These are phyloP conservation scores for Melanerpes formicivorus DNA, from an alignment of 2,113 vertebrate species.

Conservation along the genomic window DNA sequence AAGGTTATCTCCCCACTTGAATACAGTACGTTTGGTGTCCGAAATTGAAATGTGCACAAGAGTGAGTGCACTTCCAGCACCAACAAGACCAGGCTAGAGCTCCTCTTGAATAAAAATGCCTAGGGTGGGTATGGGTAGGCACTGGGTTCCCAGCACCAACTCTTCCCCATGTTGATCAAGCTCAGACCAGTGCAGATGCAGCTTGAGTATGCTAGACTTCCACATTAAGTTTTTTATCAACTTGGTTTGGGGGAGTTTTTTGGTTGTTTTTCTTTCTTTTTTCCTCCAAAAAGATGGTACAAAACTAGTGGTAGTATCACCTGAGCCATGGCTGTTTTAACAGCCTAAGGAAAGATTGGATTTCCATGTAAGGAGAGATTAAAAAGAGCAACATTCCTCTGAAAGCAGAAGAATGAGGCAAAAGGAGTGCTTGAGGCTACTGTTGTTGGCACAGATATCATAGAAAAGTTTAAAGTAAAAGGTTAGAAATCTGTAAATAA, in stretches of 20 bases:
- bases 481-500: neutral
- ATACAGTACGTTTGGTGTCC: rapidly evolving
- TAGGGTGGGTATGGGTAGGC: rapidly evolving
- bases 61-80: neutral
- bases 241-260: too few relatives aligned
- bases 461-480: neutral
- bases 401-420: neutral
- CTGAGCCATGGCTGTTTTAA: neutral
- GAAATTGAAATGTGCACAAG: rapidly evolving
- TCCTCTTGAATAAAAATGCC: neutral
- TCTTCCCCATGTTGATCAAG: neutral
- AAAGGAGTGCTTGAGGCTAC: neutral
- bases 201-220: neutral
- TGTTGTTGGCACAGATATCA: neutral
- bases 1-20: rapidly evolving
- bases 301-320: neutral
- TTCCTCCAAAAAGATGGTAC: neutral
- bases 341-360: neutral
- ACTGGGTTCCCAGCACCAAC: neutral
- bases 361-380: neutral
- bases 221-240: neutral
- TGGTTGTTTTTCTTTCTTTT: neutral
- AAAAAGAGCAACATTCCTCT: neutral
- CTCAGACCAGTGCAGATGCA: neutral
- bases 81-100: rapidly evolving